These are phyloP conservation scores for Acrossocheilus fasciatus DNA, from an alignment of 2,797 vertebrate genomes.

Conservation along the genomic window DNA sequence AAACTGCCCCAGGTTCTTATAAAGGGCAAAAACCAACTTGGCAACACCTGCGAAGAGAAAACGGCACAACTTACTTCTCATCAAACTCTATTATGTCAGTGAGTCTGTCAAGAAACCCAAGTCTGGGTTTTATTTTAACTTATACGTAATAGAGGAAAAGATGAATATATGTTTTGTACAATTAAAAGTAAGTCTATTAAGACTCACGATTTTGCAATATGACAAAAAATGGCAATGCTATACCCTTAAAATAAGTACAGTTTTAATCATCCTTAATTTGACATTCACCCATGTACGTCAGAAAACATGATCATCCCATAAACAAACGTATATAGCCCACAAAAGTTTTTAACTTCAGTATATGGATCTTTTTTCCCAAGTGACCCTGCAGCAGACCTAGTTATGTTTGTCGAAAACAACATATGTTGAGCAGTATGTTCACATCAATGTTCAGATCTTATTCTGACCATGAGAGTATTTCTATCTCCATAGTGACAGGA, in stretches of 20 bases:
- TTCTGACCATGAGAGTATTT: slow-evolving; percentile 23
- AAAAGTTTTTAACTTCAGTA: slow-evolving; percentile 22
- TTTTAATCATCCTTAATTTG: not conserved
- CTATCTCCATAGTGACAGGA: slow-evolving; percentile 8
- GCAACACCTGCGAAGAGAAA: slow-evolving; percentile 83
- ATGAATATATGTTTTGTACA: not conserved
- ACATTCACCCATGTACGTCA: not conserved
- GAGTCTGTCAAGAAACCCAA: slow-evolving; percentile 1
- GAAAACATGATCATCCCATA: not conserved
- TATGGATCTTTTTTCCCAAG: not conserved
- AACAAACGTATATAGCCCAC: not conserved
- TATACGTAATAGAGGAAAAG: not conserved
- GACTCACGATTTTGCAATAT: not conserved
- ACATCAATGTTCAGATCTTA: slow-evolving; percentile 16
- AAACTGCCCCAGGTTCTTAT: slow-evolving; percentile 96
- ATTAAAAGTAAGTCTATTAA: not conserved
- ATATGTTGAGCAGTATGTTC: slow-evolving; percentile 43
- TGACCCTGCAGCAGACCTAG: slow-evolving; percentile 3
- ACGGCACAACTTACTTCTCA: not conserved
- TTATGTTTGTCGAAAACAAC: slow-evolving; percentile 42
- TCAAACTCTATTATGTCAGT: not conserved
- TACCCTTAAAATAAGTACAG: not conserved
- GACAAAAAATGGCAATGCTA: not conserved
- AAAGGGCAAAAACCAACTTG: slow-evolving; percentile 97
- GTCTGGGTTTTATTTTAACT: not conserved